Conservation (phyloP, 2,888 invertebrate species). For the Acanthacorydalis orientalis region DNA sequence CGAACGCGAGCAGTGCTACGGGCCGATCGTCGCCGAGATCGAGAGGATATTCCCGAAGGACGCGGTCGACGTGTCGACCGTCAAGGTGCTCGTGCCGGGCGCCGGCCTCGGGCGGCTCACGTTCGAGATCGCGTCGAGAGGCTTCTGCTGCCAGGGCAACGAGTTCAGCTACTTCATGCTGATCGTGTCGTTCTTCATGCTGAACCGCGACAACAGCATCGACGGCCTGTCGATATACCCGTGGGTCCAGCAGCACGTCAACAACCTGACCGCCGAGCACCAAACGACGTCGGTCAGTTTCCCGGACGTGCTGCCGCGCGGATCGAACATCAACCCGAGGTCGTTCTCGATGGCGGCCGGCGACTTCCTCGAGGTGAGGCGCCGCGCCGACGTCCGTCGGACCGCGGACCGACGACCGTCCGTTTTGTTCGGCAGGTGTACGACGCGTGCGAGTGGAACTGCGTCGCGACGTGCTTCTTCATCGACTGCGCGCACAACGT, state of each 20-base stretch:
- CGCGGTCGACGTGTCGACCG: slow-evolving; percentile 32
- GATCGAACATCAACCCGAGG: slow-evolving; percentile 38
- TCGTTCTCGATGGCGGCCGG: slow-evolving; percentile 93
- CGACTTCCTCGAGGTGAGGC: slow-evolving; percentile 79
- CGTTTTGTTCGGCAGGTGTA: slow-evolving; percentile 61
- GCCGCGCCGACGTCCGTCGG: too few relatives aligned
- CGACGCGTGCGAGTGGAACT: slow-evolving; percentile 63
- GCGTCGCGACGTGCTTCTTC: slow-evolving; percentile 93
- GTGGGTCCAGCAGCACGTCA: slow-evolving; percentile 90
- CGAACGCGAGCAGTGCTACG: slow-evolving; percentile 76
- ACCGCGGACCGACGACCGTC: too few relatives aligned
- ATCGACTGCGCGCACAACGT: slow-evolving; percentile 97
- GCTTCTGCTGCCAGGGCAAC: slow-evolving; percentile 90
- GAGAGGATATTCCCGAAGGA: slow-evolving; percentile 50
- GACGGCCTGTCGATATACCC: slow-evolving; percentile 76
- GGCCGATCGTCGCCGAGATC: slow-evolving; percentile 76
- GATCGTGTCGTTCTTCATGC: slow-evolving; percentile 86
- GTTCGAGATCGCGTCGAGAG: slow-evolving; percentile 79
- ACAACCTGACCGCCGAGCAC: slow-evolving; percentile 66
- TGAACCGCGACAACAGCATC: slow-evolving; percentile 63
- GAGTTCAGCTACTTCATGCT: slow-evolving; percentile 97
- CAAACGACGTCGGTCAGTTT: slow-evolving; percentile 63
- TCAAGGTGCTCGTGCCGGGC: slow-evolving; percentile 82
- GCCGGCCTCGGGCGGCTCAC: slow-evolving; percentile 91
- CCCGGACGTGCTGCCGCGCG: slow-evolving; percentile 74